Percentiles rank a stretch among this genome's conserved stretches.
These are phyloP conservation scores for Rana temporaria DNA, from an alignment of 2,113 vertebrate genomes.

Conservation along the genomic window DNA sequence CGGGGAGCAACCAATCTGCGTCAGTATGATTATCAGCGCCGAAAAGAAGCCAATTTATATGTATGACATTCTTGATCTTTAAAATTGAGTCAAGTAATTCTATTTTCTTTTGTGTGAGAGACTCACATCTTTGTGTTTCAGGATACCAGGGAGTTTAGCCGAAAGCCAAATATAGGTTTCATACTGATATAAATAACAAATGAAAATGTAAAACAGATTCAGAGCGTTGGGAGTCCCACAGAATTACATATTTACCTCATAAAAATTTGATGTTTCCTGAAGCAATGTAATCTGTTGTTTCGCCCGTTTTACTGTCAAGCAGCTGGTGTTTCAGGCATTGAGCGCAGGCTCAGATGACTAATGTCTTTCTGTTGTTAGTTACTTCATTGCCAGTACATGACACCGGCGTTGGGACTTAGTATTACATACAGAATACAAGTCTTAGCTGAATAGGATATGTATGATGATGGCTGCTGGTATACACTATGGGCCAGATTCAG, in stretches of 20 bases:
- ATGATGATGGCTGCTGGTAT: too few species aligned
- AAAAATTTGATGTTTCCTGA: constrained; percentile 33
- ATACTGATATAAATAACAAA: constrained; percentile 53
- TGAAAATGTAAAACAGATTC: constrained; percentile 48
- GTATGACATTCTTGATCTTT: constrained; percentile 47
- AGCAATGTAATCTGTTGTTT: constrained; percentile 22
- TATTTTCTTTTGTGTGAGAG: constrained; percentile 45
- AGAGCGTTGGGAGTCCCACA: constrained; percentile 20
- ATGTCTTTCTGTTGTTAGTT: background rate
- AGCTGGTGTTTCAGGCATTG: constrained; percentile 24
- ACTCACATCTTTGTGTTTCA: constrained; percentile 34
- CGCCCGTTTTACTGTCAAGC: background rate
- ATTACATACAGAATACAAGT: background rate
- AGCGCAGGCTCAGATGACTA: background rate
- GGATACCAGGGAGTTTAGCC: constrained; percentile 7
- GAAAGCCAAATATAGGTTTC: constrained; percentile 41
- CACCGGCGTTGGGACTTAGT: background rate
- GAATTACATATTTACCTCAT: constrained; percentile 51
- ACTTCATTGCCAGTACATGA: background rate
- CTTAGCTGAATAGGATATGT: background rate
- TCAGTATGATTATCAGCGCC: constrained; percentile 4
- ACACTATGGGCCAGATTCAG: too few species aligned
- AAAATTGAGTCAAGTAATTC: constrained; percentile 43
- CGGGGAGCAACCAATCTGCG: background rate
- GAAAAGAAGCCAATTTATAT: constrained; percentile 47